These are phyloP conservation scores for Gambusia yucatana DNA, from an alignment of 2,797 vertebrate genomes.

Conservation along the genomic window DNA sequence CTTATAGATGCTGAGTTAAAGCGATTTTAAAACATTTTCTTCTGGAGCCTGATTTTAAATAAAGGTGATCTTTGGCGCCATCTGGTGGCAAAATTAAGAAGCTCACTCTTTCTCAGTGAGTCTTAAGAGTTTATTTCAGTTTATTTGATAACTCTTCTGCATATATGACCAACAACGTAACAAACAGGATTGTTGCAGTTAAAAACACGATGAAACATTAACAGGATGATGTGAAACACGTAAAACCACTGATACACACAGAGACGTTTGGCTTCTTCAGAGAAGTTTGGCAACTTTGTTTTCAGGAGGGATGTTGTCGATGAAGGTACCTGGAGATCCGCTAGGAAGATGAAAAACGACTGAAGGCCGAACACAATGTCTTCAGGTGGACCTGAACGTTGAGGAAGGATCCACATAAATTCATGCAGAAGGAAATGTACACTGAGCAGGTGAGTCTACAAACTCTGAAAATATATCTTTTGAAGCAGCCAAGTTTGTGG, in stretches of 20 bases:
- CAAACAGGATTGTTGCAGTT: slow-evolving; percentile 69
- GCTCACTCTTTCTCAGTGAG: slow-evolving; percentile 2
- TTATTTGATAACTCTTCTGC: slow-evolving; percentile 76
- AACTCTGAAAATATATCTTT: slow-evolving; percentile 6
- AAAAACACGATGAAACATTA: slow-evolving; percentile 76
- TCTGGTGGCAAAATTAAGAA: slow-evolving; percentile 16
- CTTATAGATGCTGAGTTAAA: background rate
- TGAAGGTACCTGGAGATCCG: slow-evolving; percentile 56
- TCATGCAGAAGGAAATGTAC: slow-evolving; percentile 44
- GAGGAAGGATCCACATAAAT: slow-evolving; percentile 28
- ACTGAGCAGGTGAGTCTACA: slow-evolving; percentile 33
- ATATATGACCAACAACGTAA: slow-evolving; percentile 64
- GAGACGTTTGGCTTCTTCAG: slow-evolving; percentile 71
- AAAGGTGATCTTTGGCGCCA: background rate
- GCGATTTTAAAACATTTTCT: background rate
- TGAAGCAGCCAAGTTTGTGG: background rate
- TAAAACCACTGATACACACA: slow-evolving; percentile 72
- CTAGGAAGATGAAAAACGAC: slow-evolving; percentile 6
- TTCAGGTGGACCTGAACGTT: slow-evolving; percentile 34
- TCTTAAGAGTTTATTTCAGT: slow-evolving; percentile 44
- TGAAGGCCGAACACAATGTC: background rate
- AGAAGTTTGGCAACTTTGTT: slow-evolving; percentile 78
- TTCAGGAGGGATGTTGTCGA: slow-evolving; percentile 44
- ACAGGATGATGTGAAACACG: slow-evolving; percentile 76
- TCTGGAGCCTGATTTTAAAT: background rate